Evolutionary conservation across 2,888 invertebrate species (phyloP).

Genomic region (Tupiocoris notatus): DNA sequence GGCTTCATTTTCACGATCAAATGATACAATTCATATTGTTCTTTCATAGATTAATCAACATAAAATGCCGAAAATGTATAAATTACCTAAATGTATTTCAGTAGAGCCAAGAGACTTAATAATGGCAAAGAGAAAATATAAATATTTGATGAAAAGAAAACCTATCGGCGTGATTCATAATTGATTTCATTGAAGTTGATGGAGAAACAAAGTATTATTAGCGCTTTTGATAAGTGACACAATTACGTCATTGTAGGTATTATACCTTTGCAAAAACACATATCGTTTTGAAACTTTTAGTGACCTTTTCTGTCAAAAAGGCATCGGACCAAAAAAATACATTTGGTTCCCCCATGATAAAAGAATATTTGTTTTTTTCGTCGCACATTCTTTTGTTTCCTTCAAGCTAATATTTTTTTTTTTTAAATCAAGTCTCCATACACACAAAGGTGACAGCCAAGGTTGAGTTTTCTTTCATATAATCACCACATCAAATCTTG

Average conservation of each 20-base stretch:
- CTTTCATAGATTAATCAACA: not conserved
- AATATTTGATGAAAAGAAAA: not conserved
- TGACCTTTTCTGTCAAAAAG: too few relatives aligned
- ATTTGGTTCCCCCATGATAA: too few relatives aligned
- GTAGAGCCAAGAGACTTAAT: not conserved
- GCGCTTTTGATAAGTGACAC: not conserved
- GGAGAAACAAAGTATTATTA: not conserved
- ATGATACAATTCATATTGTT: not conserved
- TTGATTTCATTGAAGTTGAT: too few relatives aligned
- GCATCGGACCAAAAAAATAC: too few relatives aligned
- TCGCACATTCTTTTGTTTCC: too few relatives aligned
- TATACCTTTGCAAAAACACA: not conserved
- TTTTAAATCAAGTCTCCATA: too few relatives aligned
- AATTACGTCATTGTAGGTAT: not conserved
- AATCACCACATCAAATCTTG: too few relatives aligned
- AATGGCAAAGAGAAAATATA: not conserved
- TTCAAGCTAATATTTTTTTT: too few relatives aligned
- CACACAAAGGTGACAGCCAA: too few relatives aligned
- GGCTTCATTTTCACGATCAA: not conserved
- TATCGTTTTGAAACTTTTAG: not conserved
- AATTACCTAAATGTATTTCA: not conserved
- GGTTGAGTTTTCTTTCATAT: too few relatives aligned
- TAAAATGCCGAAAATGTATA: not conserved
- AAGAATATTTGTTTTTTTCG: too few relatives aligned
- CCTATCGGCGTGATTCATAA: too few relatives aligned